phyloP scores from a whole-genome alignment of 1,140 invertebrate genomes.

The Zophobas morio region DNA sequence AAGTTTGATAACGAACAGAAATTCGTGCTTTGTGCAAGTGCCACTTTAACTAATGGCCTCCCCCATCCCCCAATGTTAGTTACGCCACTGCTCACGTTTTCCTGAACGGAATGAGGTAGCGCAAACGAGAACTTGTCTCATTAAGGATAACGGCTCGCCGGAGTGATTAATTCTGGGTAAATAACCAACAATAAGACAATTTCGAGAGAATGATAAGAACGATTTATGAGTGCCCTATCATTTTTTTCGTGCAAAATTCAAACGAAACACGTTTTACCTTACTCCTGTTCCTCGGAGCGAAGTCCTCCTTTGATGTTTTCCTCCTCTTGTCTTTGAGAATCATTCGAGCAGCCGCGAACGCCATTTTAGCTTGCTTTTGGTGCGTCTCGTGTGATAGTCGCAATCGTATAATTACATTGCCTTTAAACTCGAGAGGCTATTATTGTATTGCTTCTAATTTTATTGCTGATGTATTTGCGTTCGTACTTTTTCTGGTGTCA shows the following conservation, averaged over 20 bases:
- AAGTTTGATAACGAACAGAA: too few relatives aligned
- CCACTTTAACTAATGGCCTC: too few relatives aligned
- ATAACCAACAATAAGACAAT: slow-evolving; percentile 7
- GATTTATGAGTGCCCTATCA: background rate
- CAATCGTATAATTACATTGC: slow-evolving; percentile 10
- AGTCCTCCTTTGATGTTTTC: slow-evolving; percentile 84
- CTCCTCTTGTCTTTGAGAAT: slow-evolving; percentile 85
- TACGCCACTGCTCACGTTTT: background rate
- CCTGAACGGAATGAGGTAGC: background rate
- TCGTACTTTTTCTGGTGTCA: background rate
- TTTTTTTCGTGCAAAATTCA: slow-evolving; percentile 1
- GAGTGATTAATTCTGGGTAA: slow-evolving; percentile 10
- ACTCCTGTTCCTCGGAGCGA: slow-evolving; percentile 79
- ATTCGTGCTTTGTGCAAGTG: too few relatives aligned
- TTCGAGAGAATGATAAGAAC: background rate
- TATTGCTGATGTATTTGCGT: background rate
- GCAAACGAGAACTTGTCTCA: slow-evolving; percentile 4
- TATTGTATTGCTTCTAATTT: background rate
- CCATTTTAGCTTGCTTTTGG: slow-evolving; percentile 71
- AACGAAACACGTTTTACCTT: slow-evolving; percentile 75
- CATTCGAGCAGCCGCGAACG: slow-evolving; percentile 86
- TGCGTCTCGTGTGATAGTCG: slow-evolving; percentile 1
- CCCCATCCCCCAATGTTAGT: too few relatives aligned
- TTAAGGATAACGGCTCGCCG: background rate
- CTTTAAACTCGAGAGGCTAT: background rate